These are phyloP conservation scores for Campylorhamphus procurvoides DNA, from an alignment of 2,113 vertebrate species.

Conservation along the genomic window DNA sequence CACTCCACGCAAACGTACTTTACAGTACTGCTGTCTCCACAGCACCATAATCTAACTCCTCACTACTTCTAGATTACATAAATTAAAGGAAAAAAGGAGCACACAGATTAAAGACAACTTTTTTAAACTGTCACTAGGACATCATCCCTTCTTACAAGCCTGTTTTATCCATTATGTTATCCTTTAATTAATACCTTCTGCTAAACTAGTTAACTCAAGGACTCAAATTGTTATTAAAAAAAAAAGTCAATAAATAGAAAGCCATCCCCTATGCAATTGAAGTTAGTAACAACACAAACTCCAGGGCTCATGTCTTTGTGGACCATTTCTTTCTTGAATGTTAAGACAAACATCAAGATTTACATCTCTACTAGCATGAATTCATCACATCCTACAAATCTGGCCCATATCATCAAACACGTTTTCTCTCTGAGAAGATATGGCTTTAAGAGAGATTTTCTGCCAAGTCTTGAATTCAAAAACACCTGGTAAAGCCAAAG, in stretches of 20 bases:
- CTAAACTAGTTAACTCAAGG: not conserved
- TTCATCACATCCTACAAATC: not conserved
- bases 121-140: not conserved
- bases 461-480: not conserved
- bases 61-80: not conserved
- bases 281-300: not conserved
- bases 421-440: not conserved
- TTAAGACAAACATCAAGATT: not conserved
- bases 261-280: not conserved
- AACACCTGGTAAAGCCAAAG: not conserved
- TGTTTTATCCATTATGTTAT: not conserved
- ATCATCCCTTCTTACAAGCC: not conserved
- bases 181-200: not conserved
- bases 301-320: not conserved
- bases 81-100: not conserved
- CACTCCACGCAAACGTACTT: not conserved
- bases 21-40: not conserved
- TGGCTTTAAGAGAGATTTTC: not conserved
- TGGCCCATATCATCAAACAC: not conserved
- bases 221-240: not conserved
- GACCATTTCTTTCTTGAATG: not conserved
- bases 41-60: not conserved
- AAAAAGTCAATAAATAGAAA: not conserved
- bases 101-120: not conserved
- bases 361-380: not conserved